Evolutionary conservation across 2,797 vertebrate genomes (phyloP).

Genomic region (Bryconaethiops microstoma): DNA sequence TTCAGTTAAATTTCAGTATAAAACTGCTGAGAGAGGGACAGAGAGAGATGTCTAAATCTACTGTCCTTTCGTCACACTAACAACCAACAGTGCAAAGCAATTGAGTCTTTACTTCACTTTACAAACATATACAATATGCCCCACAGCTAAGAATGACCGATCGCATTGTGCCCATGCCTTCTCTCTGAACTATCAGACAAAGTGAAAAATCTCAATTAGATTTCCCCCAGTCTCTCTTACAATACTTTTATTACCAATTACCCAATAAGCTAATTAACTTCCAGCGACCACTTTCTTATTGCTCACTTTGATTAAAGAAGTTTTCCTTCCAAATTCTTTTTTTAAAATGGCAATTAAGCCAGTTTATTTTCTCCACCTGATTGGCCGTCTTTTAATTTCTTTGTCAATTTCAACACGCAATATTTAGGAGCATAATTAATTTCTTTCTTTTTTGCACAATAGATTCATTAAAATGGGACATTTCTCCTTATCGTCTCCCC

Average conservation of each 20-base stretch:
- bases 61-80: slow-evolving; percentile 3
- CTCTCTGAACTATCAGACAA: slow-evolving; percentile 16
- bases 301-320: slow-evolving; percentile 71
- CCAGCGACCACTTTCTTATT: slow-evolving; percentile 65
- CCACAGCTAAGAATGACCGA: not conserved
- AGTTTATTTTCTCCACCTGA: slow-evolving; percentile 69
- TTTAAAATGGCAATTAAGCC: slow-evolving; percentile 68
- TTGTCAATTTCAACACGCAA: slow-evolving; percentile 76
- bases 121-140: not conserved
- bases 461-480: slow-evolving; percentile 80
- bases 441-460: slow-evolving; percentile 79
- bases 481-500: slow-evolving; percentile 77
- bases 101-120: not conserved
- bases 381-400: slow-evolving; percentile 75
- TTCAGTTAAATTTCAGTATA: slow-evolving; percentile 39
- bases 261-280: slow-evolving; percentile 64
- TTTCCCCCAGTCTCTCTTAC: slow-evolving; percentile 13
- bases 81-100: not conserved
- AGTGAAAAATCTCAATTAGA: slow-evolving; percentile 41
- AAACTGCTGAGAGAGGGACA: slow-evolving; percentile 52
- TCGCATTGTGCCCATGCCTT: not conserved
- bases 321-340: slow-evolving; percentile 69
- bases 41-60: slow-evolving; percentile 1
- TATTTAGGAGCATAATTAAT: slow-evolving; percentile 82
- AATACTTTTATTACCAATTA: slow-evolving; percentile 54